Base-by-base conservation (phyloP, 2,113 vertebrate species). In the Stigmatopora argus region DNA sequence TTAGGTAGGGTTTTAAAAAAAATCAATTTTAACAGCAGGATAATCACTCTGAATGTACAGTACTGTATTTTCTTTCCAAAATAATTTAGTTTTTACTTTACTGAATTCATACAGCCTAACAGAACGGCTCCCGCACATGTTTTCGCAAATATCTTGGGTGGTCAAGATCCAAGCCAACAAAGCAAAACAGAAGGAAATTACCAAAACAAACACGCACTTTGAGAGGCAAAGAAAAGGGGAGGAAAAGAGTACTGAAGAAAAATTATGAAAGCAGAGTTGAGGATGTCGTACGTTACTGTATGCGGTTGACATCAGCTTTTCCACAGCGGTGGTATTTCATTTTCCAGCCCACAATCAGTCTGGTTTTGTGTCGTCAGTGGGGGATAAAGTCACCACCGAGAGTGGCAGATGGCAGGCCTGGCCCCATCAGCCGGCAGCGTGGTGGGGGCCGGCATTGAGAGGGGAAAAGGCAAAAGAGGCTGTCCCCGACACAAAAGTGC, bases 401-500 rank as follows among this genome's bases (percentile, higher is more conserved):
- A 70, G 81, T 83, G 85, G 86, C 90, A 91, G 90, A 91, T 91
- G 90, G 90, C 69, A 81, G 84, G 84, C 83, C 84, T 71, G 85
- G 71, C 85, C 78, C 82, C 73, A 72, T 56, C 53, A 56, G 12
- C 23, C 53, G 21, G 83, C 78, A 71, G 60, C 9, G 73, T 76
- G 71, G 72, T 26, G 21, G 12, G 53, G 26, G 53, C 23, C 6
- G 7, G 23, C 53, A 31, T 31, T 56, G 78, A 70, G 71, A 62
- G 65, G 76, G 83, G 71, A 81, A 80, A 86, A 85, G 83, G 81
- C 78, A 81, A 85, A 55, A 85, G 78, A 79, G 88, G 75, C 73
- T 67, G 65, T 78, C 82, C 85, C 85, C 83, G 79, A 86, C 87
- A 90, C 90, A 91, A 90, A 90, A 90, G 90, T 89, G 87, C 83